Evolutionary conservation across 2,888 invertebrate genomes (phyloP).

Genomic region (Dryomyza anilis): DNA sequence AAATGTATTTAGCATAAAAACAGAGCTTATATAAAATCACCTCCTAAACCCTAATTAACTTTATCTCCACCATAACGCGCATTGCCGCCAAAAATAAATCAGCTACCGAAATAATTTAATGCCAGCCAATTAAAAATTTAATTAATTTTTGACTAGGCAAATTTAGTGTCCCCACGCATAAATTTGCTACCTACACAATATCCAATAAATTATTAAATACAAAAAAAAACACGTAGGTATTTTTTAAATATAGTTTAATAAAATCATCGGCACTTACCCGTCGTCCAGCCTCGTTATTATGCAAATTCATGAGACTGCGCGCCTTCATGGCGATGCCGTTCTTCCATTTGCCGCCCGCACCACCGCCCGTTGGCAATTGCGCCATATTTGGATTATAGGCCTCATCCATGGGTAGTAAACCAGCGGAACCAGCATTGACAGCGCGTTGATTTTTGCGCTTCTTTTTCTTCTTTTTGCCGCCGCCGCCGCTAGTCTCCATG

Average conservation of each 20-base stretch:
- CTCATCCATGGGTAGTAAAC: slow-evolving; percentile 26
- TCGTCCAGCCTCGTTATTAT: slow-evolving; percentile 97
- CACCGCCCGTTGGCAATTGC: slow-evolving; percentile 8
- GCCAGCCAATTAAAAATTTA: background rate
- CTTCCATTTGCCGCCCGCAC: slow-evolving; percentile 42
- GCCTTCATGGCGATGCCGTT: slow-evolving; percentile 63
- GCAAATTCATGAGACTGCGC: slow-evolving; percentile 91
- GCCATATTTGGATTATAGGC: slow-evolving; percentile 20
- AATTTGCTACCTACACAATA: too few species aligned
- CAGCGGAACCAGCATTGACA: slow-evolving; percentile 44
- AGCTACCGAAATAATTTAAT: too few species aligned
- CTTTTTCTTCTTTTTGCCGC: slow-evolving; percentile 50
- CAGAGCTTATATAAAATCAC: too few species aligned
- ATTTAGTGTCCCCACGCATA: too few species aligned
- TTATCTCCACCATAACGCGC: too few species aligned
- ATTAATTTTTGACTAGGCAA: slow-evolving; percentile 1
- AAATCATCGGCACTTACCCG: slow-evolving; percentile 73
- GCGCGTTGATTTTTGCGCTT: slow-evolving; percentile 58
- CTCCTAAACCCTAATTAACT: too few species aligned
- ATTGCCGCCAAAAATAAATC: too few species aligned
- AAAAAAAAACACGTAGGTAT: background rate
- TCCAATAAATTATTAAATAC: slow-evolving; percentile 2
- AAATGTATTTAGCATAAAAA: too few species aligned
- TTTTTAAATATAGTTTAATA: background rate
- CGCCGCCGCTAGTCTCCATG: slow-evolving; percentile 48